These are phyloP conservation scores for Crotalus horridus DNA, from an alignment of 2,113 vertebrate species.

Conservation along the genomic window DNA sequence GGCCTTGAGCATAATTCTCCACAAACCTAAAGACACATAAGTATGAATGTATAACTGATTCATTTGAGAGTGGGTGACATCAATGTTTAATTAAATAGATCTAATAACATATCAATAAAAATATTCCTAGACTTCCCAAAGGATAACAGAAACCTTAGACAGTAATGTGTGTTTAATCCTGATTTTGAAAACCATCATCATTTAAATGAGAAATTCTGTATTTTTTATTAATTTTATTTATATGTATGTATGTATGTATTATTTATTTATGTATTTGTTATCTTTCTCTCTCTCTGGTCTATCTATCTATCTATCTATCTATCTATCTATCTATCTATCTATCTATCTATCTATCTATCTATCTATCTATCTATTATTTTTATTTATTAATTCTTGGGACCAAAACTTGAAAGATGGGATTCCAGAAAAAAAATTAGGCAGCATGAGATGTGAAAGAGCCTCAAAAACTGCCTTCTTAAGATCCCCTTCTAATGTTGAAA, in stretches of 20 bases:
- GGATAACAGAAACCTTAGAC: not conserved
- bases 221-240: no score
- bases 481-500: not conserved
- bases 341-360: no score
- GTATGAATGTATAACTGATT: not conserved
- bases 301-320: no score
- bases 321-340: no score
- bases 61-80: not conserved
- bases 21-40: not conserved
- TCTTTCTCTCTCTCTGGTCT: no score
- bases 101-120: not conserved
- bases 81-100: not conserved
- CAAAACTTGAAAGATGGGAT: not conserved
- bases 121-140: not conserved
- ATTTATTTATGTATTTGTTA: no score
- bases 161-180: not conserved
- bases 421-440: not conserved
- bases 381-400: not conserved
- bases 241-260: no score
- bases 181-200: not conserved
- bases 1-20: not conserved
- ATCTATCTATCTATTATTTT: no score
- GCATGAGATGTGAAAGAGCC: not conserved
- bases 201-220: not conserved
- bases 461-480: not conserved